Evolutionary conservation across 2,888 invertebrate genomes (phyloP).

Genomic region (Gasteruption jaculator): DNA sequence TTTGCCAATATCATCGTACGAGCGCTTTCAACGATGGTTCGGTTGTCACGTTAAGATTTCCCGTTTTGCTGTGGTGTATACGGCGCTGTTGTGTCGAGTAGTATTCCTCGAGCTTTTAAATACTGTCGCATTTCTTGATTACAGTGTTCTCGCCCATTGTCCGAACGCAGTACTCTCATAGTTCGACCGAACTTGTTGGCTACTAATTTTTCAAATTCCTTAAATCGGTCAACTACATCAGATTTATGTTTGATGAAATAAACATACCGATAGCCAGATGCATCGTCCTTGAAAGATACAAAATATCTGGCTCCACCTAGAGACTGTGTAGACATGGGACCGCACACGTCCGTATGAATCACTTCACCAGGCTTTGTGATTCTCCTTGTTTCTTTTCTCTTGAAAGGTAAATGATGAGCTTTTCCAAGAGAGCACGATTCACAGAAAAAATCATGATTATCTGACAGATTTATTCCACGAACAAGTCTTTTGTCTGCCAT

Average conservation of each 20-base stretch:
- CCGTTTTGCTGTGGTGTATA: conserved; percentile 29
- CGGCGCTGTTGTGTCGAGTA: conserved; percentile 22
- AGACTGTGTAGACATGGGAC: conserved; percentile 25
- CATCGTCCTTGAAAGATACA: conserved; percentile 33
- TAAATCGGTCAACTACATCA: conserved; percentile 25
- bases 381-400: conserved; percentile 11
- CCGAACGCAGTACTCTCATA: conserved; percentile 13
- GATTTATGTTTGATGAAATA: conserved; percentile 29
- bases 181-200: conserved; percentile 19
- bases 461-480: conserved; percentile 12
- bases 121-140: conserved; percentile 9
- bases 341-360: conserved; percentile 29
- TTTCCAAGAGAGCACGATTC: conserved; percentile 29
- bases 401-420: conserved; percentile 25
- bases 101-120: conserved; percentile 18
- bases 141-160: conserved; percentile 16
- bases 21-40: conserved; percentile 29
- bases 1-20: conserved; percentile 18
- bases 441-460: conserved; percentile 25
- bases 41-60: conserved; percentile 27
- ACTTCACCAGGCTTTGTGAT: conserved; percentile 26
- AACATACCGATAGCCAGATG: conserved; percentile 28
- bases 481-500: conserved; percentile 13
- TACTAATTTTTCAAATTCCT: conserved; percentile 23
- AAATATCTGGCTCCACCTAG: conserved; percentile 30